Evolutionary conservation across 2,888 invertebrate species (phyloP).

Genomic region (Ennomos fuscantarius): DNA sequence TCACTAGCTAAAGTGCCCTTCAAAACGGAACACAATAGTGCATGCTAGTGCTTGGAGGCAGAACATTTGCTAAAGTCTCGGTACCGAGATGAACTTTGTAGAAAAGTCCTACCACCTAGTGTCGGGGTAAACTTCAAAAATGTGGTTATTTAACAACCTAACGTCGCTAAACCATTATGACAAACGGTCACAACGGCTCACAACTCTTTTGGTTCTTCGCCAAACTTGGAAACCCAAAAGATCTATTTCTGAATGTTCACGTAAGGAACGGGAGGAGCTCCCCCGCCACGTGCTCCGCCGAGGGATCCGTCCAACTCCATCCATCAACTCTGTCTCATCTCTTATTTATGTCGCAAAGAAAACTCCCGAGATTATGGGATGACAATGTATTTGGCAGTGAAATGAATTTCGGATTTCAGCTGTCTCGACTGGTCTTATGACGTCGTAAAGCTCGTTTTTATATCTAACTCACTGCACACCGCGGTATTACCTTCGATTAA

Average conservation of each 20-base stretch:
- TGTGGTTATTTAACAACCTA: neutral
- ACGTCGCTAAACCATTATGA: conserved; percentile 2
- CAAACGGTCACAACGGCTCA: conserved; percentile 5
- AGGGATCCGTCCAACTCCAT: conserved; percentile 21
- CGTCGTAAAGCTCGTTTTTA: neutral
- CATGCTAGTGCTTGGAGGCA: no score
- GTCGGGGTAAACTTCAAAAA: no score
- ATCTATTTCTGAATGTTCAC: conserved; percentile 28
- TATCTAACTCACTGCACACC: no score
- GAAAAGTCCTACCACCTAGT: no score
- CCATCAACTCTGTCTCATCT: conserved; percentile 32
- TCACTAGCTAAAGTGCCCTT: no score
- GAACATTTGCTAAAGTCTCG: no score
- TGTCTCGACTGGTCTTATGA: neutral
- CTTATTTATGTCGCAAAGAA: conserved; percentile 25
- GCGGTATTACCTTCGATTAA: no score
- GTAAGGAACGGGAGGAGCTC: conserved; percentile 8
- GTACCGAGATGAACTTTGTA: no score
- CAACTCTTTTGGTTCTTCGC: conserved; percentile 32
- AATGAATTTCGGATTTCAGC: conserved; percentile 14
- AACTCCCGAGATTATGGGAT: conserved; percentile 6
- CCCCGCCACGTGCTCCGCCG: conserved; percentile 19
- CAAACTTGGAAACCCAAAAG: conserved; percentile 25
- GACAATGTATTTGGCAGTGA: conserved; percentile 9
- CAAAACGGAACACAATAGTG: no score